Evolutionary conservation across 30 jellyfish, hydroid and myxozoan species (phyloP).

Genomic region (Cassiopea xamachana): DNA sequence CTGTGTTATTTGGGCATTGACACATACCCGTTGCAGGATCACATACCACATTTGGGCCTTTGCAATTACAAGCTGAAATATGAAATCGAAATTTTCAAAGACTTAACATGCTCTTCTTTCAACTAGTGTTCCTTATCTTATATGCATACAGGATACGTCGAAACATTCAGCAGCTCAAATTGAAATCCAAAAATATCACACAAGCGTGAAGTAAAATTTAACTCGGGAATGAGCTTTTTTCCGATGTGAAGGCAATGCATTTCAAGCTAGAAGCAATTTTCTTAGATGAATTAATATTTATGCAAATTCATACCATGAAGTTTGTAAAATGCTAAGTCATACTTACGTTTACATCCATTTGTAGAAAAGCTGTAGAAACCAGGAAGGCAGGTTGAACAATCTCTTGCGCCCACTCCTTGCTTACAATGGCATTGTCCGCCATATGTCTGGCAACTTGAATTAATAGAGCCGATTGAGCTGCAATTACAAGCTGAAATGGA

Average conservation of each 20-base stretch:
- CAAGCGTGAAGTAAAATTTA: too few species aligned
- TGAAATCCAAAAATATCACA: too few species aligned
- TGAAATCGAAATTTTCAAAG: not conserved
- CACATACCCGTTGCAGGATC: conserved; percentile 81
- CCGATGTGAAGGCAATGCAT: too few species aligned
- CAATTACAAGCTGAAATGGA: conserved; percentile 76
- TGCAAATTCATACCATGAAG: too few species aligned
- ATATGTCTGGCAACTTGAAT: conserved; percentile 65
- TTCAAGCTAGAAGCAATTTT: too few species aligned
- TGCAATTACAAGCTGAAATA: conserved; percentile 86
- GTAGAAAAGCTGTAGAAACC: conserved; percentile 78
- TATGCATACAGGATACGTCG: too few species aligned
- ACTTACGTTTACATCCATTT: conserved; percentile 86
- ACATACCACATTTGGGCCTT: conserved; percentile 82
- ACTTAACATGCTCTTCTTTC: not conserved
- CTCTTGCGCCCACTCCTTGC: conserved; percentile 88
- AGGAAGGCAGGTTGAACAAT: conserved; percentile 87
- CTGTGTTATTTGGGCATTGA: conserved; percentile 85
- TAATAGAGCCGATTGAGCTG: conserved; percentile 76
- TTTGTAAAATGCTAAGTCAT: too few species aligned
- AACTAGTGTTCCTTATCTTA: too few species aligned
- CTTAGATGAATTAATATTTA: too few species aligned
- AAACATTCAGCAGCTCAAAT: too few species aligned
- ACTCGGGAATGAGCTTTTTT: too few species aligned
- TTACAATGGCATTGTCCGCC: conserved; percentile 95